Conservation (phyloP, 2,888 invertebrate species). For the Muschampia plurimacula region DNA sequence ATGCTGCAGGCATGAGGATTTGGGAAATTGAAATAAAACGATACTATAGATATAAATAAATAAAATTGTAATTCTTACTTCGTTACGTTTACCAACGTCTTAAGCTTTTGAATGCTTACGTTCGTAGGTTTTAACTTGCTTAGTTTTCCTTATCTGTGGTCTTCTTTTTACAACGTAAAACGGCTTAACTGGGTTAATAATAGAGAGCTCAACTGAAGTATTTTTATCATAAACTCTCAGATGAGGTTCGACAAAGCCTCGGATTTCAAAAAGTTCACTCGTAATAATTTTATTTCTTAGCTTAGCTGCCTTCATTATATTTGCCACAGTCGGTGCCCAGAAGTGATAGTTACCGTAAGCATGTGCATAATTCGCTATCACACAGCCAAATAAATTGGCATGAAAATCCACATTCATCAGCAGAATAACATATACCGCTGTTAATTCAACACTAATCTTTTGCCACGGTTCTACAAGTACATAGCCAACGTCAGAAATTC, state of each 20-base stretch:
- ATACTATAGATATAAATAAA: too few species aligned
- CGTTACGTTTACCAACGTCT: too few species aligned
- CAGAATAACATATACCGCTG: slow-evolving; percentile 58
- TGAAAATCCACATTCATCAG: slow-evolving; percentile 59
- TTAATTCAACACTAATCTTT: slow-evolving; percentile 54
- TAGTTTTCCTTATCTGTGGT: not conserved
- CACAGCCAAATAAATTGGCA: slow-evolving; percentile 58
- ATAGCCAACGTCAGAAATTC: slow-evolving; percentile 50
- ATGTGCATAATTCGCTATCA: slow-evolving; percentile 62
- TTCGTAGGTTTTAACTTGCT: not conserved
- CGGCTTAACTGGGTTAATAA: slow-evolving; percentile 40
- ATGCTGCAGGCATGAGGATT: too few species aligned
- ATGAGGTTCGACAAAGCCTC: slow-evolving; percentile 61
- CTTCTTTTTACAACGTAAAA: slow-evolving; percentile 23
- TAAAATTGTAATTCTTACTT: too few species aligned
- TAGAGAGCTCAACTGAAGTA: slow-evolving; percentile 48
- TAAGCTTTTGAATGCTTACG: not conserved
- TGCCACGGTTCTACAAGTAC: slow-evolving; percentile 57
- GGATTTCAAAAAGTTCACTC: slow-evolving; percentile 61
- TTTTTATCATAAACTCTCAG: slow-evolving; percentile 57
- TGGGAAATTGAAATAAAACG: too few species aligned
- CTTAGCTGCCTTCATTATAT: slow-evolving; percentile 58
- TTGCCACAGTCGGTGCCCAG: slow-evolving; percentile 61
- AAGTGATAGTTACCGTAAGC: slow-evolving; percentile 71
- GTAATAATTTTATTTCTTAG: slow-evolving; percentile 63